Evolutionary conservation across 37 sponge, comb jelly and placozoan species (phyloP).

Genomic region (Halichondria panicea): DNA sequence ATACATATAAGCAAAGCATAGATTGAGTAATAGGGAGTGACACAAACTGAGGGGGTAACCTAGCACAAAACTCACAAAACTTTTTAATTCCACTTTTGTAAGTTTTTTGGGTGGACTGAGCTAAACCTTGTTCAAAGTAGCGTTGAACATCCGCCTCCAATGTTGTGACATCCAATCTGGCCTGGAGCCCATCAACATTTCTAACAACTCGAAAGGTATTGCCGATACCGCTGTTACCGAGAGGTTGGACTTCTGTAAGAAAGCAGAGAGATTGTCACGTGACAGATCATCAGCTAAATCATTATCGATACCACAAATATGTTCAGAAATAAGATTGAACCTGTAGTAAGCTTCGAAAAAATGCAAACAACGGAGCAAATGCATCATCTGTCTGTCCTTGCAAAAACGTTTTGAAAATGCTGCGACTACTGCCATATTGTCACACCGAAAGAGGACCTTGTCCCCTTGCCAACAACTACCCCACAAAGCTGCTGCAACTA

Average conservation of each 20-base stretch:
- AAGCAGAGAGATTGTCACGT: slow-evolving; percentile 2
- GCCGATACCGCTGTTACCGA: neutral
- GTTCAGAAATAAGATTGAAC: neutral
- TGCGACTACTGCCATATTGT: slow-evolving; percentile 46
- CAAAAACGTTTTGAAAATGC: neutral
- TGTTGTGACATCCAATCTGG: slow-evolving; percentile 53
- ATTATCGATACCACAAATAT: slow-evolving; percentile 29
- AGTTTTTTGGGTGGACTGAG: slow-evolving; percentile 44
- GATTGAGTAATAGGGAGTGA: slow-evolving; percentile 49
- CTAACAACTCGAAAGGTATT: neutral
- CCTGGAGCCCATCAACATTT: slow-evolving; percentile 21
- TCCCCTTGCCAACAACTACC: neutral
- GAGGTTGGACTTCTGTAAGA: slow-evolving; percentile 4
- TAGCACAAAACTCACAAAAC: slow-evolving; percentile 55
- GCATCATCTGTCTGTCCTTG: slow-evolving; percentile 19
- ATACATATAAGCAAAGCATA: slow-evolving; percentile 21
- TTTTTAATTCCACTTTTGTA: slow-evolving; percentile 37
- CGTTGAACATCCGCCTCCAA: slow-evolving; percentile 48
- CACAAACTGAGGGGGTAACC: slow-evolving; percentile 16
- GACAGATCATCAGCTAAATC: slow-evolving; percentile 55
- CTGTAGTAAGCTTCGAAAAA: slow-evolving; percentile 36
- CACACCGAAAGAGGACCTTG: neutral
- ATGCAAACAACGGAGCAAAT: slow-evolving; percentile 28
- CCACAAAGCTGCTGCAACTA: slow-evolving; percentile 46
- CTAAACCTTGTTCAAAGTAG: slow-evolving; percentile 37